phyloP scores from a whole-genome alignment of 2,797 vertebrate species.

The Apogon hyalosoma region DNA sequence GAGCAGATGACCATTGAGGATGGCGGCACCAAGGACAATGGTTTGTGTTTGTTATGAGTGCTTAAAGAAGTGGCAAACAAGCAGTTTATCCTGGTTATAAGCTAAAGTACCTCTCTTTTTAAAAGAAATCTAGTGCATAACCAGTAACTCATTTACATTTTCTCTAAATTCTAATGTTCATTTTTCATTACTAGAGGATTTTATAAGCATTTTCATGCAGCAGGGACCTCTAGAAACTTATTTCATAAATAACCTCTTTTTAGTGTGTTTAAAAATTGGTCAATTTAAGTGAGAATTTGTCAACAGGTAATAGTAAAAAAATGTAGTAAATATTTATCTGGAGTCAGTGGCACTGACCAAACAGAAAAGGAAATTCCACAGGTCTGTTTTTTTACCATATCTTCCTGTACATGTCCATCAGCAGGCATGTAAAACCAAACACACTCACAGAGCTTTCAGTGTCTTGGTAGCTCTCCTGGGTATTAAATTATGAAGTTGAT shows the following conservation, averaged over 20 bases:
- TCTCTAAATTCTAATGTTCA: neutral
- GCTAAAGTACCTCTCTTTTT: too few species aligned
- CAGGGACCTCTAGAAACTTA: neutral
- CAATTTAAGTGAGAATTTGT: neutral
- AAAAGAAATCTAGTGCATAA: neutral
- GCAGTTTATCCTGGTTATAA: neutral
- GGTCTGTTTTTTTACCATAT: slow-evolving; percentile 21
- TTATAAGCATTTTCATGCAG: neutral
- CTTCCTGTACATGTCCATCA: slow-evolving; percentile 19
- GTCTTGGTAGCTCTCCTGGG: slow-evolving; percentile 17
- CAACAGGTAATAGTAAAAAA: neutral
- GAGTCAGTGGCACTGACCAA: slow-evolving; percentile 8
- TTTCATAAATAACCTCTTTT: neutral
- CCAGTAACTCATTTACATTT: neutral
- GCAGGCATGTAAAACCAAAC: slow-evolving; percentile 7
- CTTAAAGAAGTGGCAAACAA: too few species aligned
- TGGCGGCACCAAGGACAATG: slow-evolving; percentile 95
- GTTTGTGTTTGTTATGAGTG: slow-evolving; percentile 74
- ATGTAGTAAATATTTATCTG: neutral
- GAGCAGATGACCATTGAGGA: slow-evolving; percentile 99
- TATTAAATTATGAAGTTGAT: slow-evolving; percentile 53
- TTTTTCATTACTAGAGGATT: neutral
- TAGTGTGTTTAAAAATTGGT: neutral
- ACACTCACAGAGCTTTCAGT: slow-evolving; percentile 19
- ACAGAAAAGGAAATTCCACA: slow-evolving; percentile 27